Evolutionary conservation across 2,888 invertebrate genomes (phyloP), one percentile per base, ranked within the genome.

Genomic region (Tholera decimalis): DNA sequence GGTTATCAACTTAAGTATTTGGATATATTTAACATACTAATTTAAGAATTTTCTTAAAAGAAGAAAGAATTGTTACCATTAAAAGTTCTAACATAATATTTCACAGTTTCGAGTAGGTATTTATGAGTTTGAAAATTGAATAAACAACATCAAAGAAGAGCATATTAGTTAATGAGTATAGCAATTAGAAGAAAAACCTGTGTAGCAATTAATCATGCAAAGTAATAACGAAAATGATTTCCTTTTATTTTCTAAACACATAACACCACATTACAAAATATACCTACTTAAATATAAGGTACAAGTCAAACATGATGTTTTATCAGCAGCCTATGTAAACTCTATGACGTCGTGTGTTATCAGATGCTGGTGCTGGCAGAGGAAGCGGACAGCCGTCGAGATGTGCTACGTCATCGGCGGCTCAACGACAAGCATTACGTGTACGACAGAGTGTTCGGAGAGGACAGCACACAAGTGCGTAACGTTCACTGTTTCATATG

Each of bases 371-470:
- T 94, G 43, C 73, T 95, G 82, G 94, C 95, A 70, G 95, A 95
- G 73, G 95, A 95, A 67, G 86, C 94, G 3, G 95, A 95, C 69
- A 88, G 84, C 67, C 88, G 91, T 2, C 91, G 91, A 35, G 97
- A 97, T 86, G 96, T 97, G 44, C 92, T 98, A 53, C 96, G 98
- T 22, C 97, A 97, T 62, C 94, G 96, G 24, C 97, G 97, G 63
- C 93, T 95, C 57, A 96, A 96, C 22, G 98, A 99, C 73, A 97
- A 98, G 76, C 98, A 98, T 88, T 99, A 98, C 91, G 96, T 97
- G 3, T 99, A 98, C 90, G 99, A 99, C 89, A 96, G 97, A 57
- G 98, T 98, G 9, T 99, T 99, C 88, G 98, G 97, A 55, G 98
- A 98, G 88, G 97, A 97, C 73, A 97, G 98, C 24, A 97, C 97